phyloP scores from a whole-genome alignment of 2,113 vertebrate species.

The Microtus oregoni region DNA sequence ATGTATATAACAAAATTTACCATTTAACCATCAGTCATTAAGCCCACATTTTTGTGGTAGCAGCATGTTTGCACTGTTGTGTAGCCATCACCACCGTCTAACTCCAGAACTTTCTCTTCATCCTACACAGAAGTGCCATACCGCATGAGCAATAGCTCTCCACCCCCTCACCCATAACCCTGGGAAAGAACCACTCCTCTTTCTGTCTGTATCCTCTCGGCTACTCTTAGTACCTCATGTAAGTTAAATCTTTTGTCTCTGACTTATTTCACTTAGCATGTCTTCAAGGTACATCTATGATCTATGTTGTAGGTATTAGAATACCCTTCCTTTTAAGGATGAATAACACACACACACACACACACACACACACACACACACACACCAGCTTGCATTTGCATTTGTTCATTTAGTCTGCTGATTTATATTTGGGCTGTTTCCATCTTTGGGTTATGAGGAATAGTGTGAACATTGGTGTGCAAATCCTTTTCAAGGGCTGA shows the following conservation, averaged over 20 bases:
- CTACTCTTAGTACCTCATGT: background rate
- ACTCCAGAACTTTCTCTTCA: background rate
- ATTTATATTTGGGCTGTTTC: background rate
- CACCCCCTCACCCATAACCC: accelerated
- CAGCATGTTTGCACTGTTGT: background rate
- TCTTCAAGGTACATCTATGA: background rate
- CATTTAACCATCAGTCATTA: background rate
- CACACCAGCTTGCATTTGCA: background rate
- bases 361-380: background rate
- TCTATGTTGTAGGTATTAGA: background rate
- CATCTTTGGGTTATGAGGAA: background rate
- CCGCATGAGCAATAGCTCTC: background rate
- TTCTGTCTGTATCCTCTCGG: background rate
- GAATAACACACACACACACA: background rate
- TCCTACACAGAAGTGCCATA: background rate
- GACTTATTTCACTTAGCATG: background rate
- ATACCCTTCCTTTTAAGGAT: background rate
- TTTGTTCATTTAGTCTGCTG: background rate
- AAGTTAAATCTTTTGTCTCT: background rate
- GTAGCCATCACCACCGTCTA: background rate
- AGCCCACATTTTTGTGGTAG: background rate
- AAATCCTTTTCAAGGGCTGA: background rate
- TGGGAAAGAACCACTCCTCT: background rate
- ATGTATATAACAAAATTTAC: background rate
- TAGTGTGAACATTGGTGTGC: background rate